Base-by-base conservation (phyloP, 92 coral and sea anemone genomes). In the Epizoanthus illoricatus region DNA sequence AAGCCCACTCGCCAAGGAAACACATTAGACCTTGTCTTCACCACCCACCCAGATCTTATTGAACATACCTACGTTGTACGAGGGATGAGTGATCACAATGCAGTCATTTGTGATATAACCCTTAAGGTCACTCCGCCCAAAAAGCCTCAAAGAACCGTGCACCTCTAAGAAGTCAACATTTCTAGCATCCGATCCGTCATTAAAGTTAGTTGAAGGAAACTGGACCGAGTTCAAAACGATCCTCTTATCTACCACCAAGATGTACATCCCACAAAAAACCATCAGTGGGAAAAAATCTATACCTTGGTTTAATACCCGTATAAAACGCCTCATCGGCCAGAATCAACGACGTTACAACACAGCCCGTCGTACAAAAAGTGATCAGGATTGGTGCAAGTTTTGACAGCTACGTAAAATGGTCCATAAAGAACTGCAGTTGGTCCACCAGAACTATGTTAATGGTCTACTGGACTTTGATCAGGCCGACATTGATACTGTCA, bases 211-310 rank as follows among this genome's bases (percentile, higher is more conserved):
- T 7, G 75, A 81, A 4, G 75, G 47, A 66, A 66, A 67, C 66
- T 81, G 76, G 85, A 5, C 15, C 4, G 23, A 42, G 0, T 81
- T 68, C 33, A 81, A 81, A 20, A 56, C 66, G 20, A 54, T 41
- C n/a, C 79, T 73, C 65, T 18, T 54, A 52, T 55, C 61, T n/a
- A 73, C 64, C 79, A 73, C 36, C 79, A 73, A 73, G 79, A 73
- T 55, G 61, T 43, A 73, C 20, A 54, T 73, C 79, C 63, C 76
- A 33, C 76, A 72, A 15, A 52, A 49, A 72, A 72, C 63, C 61
- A 49, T 72, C 36, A 52, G 13, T 20, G 58, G 58, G 58, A 73
- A 73, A 73, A 73, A 54, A 52, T 72, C 47, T 0, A 2, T 55
- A 9, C 43, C 79, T 7, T 54, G 79, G 65, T 8, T 74, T 9